These are phyloP conservation scores for Zaprionus capensis DNA, from an alignment of 1,140 invertebrate species.

Conservation along the genomic window DNA sequence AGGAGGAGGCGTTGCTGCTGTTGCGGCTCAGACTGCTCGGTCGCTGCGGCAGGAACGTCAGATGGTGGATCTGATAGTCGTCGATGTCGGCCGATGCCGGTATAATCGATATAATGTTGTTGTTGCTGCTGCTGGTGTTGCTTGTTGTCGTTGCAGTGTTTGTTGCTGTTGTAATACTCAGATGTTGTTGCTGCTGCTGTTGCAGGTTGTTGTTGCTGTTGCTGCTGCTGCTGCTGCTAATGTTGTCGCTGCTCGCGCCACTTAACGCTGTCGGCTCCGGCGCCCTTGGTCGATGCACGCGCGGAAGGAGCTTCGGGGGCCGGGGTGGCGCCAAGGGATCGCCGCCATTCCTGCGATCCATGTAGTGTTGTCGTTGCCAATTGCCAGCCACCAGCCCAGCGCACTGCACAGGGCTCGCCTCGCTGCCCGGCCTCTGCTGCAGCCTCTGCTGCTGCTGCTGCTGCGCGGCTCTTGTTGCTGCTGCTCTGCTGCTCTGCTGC, in stretches of 20 bases:
- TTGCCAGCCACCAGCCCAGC: conserved; percentile 53
- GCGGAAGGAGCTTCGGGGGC: conserved; percentile 87
- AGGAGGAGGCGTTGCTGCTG: conserved; percentile 75
- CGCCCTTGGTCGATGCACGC: conserved; percentile 86
- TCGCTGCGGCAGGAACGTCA: conserved; percentile 79
- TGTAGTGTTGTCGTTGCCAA: conserved; percentile 81
- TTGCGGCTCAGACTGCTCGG: conserved; percentile 77
- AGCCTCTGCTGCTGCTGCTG: conserved; percentile 14
- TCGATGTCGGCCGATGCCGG: conserved; percentile 68
- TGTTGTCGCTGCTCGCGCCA: conserved; percentile 48
- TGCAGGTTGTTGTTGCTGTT: conserved; percentile 32
- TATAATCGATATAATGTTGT: conserved; percentile 74
- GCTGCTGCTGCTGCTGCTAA: conserved; percentile 24
- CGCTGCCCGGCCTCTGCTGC: conserved; percentile 27
- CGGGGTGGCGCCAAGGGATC: conserved; percentile 87
- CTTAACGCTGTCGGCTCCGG: conserved; percentile 85
- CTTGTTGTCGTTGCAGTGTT: conserved; percentile 49
- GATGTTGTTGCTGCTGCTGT: conserved; percentile 50
- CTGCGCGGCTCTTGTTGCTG: conserved; percentile 10
- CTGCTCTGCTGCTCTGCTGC: conserved; percentile 15
- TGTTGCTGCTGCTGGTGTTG: conserved; percentile 56
- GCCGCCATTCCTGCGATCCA: conserved; percentile 87
- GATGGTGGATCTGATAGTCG: conserved; percentile 79
- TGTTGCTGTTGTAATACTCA: conserved; percentile 25
- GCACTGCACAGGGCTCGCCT: conserved; percentile 39